Evolutionary conservation across 2,797 vertebrate genomes (phyloP).

Genomic region (Oreonectes daqikongensis): DNA sequence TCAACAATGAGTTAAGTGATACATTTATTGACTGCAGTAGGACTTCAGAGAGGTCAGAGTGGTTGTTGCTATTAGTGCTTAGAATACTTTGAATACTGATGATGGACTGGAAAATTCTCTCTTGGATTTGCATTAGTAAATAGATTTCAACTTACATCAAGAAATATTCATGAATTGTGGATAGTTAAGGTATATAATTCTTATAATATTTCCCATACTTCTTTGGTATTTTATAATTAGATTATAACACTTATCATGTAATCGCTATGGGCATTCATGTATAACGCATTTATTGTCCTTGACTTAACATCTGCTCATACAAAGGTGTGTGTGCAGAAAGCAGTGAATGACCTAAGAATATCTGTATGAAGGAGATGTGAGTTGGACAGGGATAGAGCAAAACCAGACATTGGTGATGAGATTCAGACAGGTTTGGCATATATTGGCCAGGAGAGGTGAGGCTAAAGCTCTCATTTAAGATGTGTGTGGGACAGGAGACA

Average conservation of each 20-base stretch:
- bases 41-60: too few species aligned
- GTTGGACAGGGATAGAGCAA: not conserved
- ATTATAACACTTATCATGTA: not conserved
- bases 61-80: too few species aligned
- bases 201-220: too few species aligned
- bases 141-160: too few species aligned
- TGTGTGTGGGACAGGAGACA: constrained; percentile 4
- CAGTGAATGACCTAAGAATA: not conserved
- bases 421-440: constrained; percentile 3
- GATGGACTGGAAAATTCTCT: too few species aligned
- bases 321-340: not conserved
- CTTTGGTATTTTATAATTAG: too few species aligned
- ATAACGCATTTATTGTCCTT: not conserved
- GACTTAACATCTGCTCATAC: not conserved
- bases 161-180: too few species aligned
- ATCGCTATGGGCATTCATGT: not conserved
- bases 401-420: not conserved
- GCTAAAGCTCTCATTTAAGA: not conserved
- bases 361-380: not conserved
- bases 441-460: not conserved
- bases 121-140: too few species aligned
- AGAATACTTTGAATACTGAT: too few species aligned
- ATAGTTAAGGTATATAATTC: too few species aligned
- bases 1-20: too few species aligned
- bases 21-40: too few species aligned